phyloP scores from a whole-genome alignment of 2,888 invertebrate species.

The Rhingia rostrata region DNA sequence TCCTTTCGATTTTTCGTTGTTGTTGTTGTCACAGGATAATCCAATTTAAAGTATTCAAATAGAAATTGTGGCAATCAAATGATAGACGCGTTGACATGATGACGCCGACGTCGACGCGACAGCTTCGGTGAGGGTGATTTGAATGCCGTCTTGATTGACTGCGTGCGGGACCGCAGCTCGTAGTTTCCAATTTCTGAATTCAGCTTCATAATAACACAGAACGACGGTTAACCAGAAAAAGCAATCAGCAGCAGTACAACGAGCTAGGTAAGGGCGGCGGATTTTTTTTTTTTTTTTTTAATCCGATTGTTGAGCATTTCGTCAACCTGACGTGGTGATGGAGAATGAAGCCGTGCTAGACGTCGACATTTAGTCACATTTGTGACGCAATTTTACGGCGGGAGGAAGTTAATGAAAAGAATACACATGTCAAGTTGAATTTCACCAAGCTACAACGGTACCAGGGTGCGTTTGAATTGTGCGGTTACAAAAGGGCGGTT shows the following conservation, averaged over 20 bases:
- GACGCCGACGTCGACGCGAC: slow-evolving; percentile 55
- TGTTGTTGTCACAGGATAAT: slow-evolving; percentile 80
- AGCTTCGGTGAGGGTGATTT: slow-evolving; percentile 56
- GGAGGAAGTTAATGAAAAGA: slow-evolving; percentile 82
- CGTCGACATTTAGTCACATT: slow-evolving; percentile 66
- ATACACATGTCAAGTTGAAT: slow-evolving; percentile 83
- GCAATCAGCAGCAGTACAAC: slow-evolving; percentile 55
- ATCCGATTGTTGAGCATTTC: slow-evolving; percentile 2
- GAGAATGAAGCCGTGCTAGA: slow-evolving; percentile 11
- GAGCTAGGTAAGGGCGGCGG: slow-evolving; percentile 34
- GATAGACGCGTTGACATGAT: slow-evolving; percentile 70
- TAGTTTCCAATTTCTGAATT: slow-evolving; percentile 69
- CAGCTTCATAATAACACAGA: slow-evolving; percentile 59
- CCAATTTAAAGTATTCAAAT: slow-evolving; percentile 83
- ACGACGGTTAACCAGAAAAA: slow-evolving; percentile 72
- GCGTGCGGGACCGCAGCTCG: slow-evolving; percentile 38
- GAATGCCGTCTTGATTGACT: slow-evolving; percentile 70
- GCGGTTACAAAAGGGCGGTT: slow-evolving; percentile 26
- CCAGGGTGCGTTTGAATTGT: background rate
- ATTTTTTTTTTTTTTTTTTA: slow-evolving; percentile 10
- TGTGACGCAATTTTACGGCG: slow-evolving; percentile 64
- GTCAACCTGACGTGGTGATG: slow-evolving; percentile 36
- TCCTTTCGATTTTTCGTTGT: slow-evolving; percentile 24
- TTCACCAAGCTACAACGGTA: slow-evolving; percentile 68
- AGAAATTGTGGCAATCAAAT: slow-evolving; percentile 79